Conservation (phyloP, 2,888 invertebrate genomes). For the Corythucha ciliata region DNA sequence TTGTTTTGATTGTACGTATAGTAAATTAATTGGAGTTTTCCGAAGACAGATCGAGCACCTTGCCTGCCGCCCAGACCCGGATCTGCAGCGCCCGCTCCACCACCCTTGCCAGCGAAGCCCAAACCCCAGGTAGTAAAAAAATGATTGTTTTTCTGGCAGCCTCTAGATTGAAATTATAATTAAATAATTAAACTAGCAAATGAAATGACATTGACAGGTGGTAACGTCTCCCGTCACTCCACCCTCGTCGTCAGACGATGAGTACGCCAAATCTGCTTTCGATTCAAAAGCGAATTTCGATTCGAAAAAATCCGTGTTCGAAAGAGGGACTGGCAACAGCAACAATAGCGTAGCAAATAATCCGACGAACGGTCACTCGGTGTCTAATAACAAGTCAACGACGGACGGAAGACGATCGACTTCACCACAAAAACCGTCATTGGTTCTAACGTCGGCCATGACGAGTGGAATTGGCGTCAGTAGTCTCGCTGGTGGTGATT, state of each 20-base stretch:
- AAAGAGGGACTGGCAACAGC: slow-evolving; percentile 19
- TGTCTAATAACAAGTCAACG: no score
- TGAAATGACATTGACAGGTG: slow-evolving; percentile 24
- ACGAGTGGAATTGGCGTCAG: no score
- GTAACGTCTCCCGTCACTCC: slow-evolving; percentile 38
- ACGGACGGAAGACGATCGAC: slow-evolving; percentile 4
- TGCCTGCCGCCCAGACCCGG: slow-evolving; percentile 30
- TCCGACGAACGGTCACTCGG: no score
- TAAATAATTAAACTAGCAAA: not conserved
- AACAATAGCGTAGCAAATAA: slow-evolving; percentile 26
- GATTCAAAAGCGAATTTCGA: slow-evolving; percentile 31
- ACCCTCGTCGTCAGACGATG: slow-evolving; percentile 34
- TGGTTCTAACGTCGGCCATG: slow-evolving; percentile 6
- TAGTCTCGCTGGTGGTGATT: no score
- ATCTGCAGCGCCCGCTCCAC: slow-evolving; percentile 33
- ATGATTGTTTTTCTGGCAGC: not conserved
- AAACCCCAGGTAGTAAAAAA: slow-evolving; percentile 21
- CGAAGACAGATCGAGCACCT: slow-evolving; percentile 30
- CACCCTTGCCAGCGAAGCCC: slow-evolving; percentile 38
- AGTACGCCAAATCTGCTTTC: slow-evolving; percentile 23
- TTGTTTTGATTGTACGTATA: no score
- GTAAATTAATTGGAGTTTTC: no score
- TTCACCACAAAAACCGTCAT: not conserved
- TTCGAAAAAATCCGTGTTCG: slow-evolving; percentile 30
- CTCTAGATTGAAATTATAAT: not conserved